Evolutionary conservation across 2,888 invertebrate genomes (phyloP).

Genomic region (Cataglyphis rosenhaueri): DNA sequence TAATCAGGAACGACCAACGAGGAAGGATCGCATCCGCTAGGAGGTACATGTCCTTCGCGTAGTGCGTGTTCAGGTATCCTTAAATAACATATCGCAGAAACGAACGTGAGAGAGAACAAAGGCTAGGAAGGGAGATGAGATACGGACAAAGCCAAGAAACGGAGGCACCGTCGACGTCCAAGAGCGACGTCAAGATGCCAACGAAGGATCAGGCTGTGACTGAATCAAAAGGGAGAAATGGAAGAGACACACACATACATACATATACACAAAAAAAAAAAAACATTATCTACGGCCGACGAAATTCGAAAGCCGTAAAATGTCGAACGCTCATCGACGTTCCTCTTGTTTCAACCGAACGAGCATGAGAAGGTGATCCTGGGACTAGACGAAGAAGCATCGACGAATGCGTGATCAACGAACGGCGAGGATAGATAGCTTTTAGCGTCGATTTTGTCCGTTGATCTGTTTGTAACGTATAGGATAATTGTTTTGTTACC

Average conservation of each 20-base stretch:
- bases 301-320: constrained; percentile 33
- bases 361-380: constrained; percentile 54
- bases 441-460: constrained; percentile 70
- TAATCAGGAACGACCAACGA: constrained; percentile 74
- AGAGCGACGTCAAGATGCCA: constrained; percentile 55
- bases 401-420: constrained; percentile 73
- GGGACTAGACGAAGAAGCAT: constrained; percentile 58
- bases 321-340: constrained; percentile 49
- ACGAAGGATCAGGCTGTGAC: constrained; percentile 75
- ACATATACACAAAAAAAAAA: constrained; percentile 15
- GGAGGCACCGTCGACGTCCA: constrained; percentile 38
- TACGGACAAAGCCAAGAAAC: constrained; percentile 54
- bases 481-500: constrained; percentile 69
- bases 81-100: constrained; percentile 83
- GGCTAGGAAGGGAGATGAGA: constrained; percentile 49
- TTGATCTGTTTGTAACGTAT: constrained; percentile 70
- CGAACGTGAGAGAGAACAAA: constrained; percentile 70
- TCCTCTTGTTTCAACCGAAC: constrained; percentile 54
- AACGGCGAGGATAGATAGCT: constrained; percentile 68
- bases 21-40: constrained; percentile 78
- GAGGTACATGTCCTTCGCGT: constrained; percentile 78
- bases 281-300: constrained; percentile 39
- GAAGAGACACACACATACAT: constrained; percentile 35
- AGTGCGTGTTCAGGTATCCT: constrained; percentile 83
- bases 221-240: constrained; percentile 59